Percentiles rank a stretch among this genome's conserved stretches.
Evolutionary conservation across 1,140 invertebrate genomes (phyloP).

Genomic region (Drosophila santomea): DNA sequence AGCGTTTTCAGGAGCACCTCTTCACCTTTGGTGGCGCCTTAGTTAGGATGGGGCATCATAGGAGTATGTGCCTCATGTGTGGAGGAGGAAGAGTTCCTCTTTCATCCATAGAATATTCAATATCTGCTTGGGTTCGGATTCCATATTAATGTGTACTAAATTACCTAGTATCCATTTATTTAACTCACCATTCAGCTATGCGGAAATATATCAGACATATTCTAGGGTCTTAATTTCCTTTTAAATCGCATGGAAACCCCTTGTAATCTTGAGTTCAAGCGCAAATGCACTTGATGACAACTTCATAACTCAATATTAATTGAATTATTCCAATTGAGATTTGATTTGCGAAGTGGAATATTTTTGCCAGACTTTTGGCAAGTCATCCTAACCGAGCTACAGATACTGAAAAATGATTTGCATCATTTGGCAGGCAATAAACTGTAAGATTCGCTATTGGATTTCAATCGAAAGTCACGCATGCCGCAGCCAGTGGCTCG

Average conservation of each 20-base stretch:
- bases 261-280: neutral
- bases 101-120: neutral
- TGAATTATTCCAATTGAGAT: constrained; percentile 34
- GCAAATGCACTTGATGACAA: constrained; percentile 7
- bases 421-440: constrained; percentile 55
- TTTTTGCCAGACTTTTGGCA: constrained; percentile 16
- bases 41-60: neutral
- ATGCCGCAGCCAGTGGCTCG: constrained; percentile 34
- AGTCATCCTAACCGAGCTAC: constrained; percentile 30
- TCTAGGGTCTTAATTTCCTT: neutral
- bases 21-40: constrained; percentile 19
- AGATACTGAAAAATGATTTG: constrained; percentile 48
- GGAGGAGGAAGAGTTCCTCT: too few species aligned
- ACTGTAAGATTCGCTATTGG: constrained; percentile 43
- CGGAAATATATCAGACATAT: neutral
- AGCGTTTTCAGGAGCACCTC: constrained; percentile 9
- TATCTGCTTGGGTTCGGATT: too few species aligned
- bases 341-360: constrained; percentile 35
- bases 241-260: neutral
- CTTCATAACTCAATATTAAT: constrained; percentile 8
- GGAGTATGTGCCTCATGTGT: neutral
- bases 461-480: constrained; percentile 51
- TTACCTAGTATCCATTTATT: too few species aligned
- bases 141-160: too few species aligned
- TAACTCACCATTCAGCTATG: neutral